Evolutionary conservation across 2,113 vertebrate species (phyloP).

Genomic region (Marcusenius ussheri): DNA sequence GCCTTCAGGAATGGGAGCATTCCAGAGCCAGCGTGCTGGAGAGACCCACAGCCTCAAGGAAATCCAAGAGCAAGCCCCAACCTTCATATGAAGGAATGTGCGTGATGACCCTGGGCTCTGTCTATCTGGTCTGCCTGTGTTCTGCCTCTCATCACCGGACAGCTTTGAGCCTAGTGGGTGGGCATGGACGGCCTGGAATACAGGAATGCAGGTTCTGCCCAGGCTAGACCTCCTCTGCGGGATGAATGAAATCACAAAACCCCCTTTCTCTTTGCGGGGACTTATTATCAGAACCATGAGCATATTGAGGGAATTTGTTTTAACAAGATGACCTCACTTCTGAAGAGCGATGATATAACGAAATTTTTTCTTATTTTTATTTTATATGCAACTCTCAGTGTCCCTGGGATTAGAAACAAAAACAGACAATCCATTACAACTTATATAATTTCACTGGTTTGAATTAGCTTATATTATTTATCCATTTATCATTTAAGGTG

Average conservation of each 20-base stretch:
- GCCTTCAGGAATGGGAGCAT: neutral
- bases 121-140: neutral
- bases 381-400: neutral
- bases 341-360: neutral
- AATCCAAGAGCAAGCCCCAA: neutral
- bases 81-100: conserved; percentile 36
- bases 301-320: neutral
- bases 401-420: neutral
- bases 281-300: neutral
- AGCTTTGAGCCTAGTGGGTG: neutral
- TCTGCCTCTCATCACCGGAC: neutral
- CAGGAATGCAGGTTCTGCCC: neutral
- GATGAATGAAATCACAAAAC: neutral
- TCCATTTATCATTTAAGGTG: neutral
- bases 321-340: neutral
- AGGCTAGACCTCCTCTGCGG: neutral
- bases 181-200: neutral
- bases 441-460: neutral
- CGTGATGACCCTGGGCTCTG: neutral
- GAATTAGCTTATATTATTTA: neutral
- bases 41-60: neutral
- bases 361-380: neutral
- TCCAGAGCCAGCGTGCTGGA: neutral
- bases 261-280: neutral
- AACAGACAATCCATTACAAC: neutral